These are phyloP conservation scores for Dendropsophus ebraccatus DNA, from an alignment of 2,113 vertebrate genomes.

Conservation along the genomic window DNA sequence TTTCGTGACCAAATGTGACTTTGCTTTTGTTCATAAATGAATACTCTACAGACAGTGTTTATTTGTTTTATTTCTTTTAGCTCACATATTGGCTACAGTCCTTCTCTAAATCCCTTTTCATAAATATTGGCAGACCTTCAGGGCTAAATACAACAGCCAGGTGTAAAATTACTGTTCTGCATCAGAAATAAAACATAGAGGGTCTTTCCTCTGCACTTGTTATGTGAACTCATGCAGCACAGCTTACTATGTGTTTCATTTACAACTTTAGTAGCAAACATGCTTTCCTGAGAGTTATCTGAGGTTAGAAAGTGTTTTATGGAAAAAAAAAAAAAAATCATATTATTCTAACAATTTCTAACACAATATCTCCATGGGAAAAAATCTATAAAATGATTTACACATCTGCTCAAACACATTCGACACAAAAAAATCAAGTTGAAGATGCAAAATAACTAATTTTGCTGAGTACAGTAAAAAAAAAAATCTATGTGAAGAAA, in stretches of 20 bases:
- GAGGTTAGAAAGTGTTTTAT: conserved; percentile 5
- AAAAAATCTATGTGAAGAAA: neutral
- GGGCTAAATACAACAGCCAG: conserved; percentile 34
- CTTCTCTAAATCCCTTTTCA: conserved; percentile 30
- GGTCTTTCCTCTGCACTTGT: conserved; percentile 43
- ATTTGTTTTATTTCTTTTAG: conserved; percentile 28
- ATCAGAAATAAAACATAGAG: conserved; percentile 42
- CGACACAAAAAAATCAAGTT: neutral
- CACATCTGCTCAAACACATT: neutral
- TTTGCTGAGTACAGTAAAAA: neutral
- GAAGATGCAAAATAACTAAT: neutral
- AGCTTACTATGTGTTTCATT: conserved; percentile 40
- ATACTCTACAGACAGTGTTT: conserved; percentile 30
- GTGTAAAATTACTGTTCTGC: conserved; percentile 44
- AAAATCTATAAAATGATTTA: conserved; percentile 6
- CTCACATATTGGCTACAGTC: conserved; percentile 21
- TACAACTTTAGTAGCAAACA: neutral
- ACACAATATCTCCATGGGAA: neutral
- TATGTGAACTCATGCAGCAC: conserved; percentile 43
- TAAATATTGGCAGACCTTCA: conserved; percentile 48
- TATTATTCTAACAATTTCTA: neutral
- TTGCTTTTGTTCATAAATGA: conserved; percentile 20
- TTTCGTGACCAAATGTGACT: conserved; percentile 13
- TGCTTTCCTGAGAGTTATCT: conserved; percentile 12
- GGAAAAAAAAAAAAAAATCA: neutral